Evolutionary conservation across 2,888 invertebrate genomes (phyloP), one percentile per base, ranked within the genome.

Genomic region (Papilio gigon): DNA sequence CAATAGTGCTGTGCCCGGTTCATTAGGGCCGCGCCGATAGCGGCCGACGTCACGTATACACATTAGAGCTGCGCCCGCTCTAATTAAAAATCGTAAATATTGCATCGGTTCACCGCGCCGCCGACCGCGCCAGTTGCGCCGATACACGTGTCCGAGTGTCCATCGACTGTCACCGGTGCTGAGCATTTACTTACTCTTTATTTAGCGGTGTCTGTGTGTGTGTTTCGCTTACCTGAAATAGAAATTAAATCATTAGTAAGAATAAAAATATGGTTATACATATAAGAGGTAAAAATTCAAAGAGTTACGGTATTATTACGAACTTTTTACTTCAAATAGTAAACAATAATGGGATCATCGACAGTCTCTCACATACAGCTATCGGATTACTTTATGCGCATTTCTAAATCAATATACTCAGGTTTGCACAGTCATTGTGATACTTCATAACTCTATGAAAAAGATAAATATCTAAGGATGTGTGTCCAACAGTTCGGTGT

Each of bases 61-160:
- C 74, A 76, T 76, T 76, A 77, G 75, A 71, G 74, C 56, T 67
- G 75, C 71, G 72, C 61, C 59, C 70, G 76, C 77, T 81, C 83
- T 85, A 85, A 85, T 85, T 85, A 85, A 85, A 85, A 85, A 81
- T 79, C 79, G 84, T 85, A 84, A 85, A 85, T 80, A 81, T 81
- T 77, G 75, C 70, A 65, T 75, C 75, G 74, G 73, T 67, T 58
- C 50, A 40, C 68, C 69, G 68, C 69, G 61, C 62, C 44, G 68
- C 17, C 33, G 65, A 72, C 76, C 73, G 71, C 75, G 72, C 76
- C 76, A 74, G 75, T 74, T 70, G 62, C 58, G 50, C 58, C 44
- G 33, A 35, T 35, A 27, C 35, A 47, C 33, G 47, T 63, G 17
- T 6, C 20, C 12, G 47, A 30, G 22, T 20, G 33, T 8, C 14